These are phyloP conservation scores for Drosophila setosimentum DNA, from an alignment of 2,888 invertebrate species.

Conservation along the genomic window DNA sequence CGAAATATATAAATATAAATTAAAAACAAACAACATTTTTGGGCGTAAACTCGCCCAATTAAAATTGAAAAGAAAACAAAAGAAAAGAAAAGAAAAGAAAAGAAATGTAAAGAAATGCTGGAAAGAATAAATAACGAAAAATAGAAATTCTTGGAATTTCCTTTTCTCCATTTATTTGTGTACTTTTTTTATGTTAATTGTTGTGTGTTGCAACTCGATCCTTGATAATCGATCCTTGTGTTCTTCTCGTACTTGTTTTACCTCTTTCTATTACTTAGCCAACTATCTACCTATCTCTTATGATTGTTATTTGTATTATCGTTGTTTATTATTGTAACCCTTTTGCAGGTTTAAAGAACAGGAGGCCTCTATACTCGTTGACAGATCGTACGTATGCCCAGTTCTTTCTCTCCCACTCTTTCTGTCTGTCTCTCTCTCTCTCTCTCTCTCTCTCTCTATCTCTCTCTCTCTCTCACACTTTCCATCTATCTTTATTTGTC, in stretches of 20 bases:
- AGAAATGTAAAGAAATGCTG: neutral
- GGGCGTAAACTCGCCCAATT: neutral
- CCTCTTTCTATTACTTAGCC: conserved; percentile 29
- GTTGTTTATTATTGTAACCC: conserved; percentile 83
- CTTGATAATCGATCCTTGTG: conserved; percentile 32
- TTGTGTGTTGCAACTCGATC: conserved; percentile 14
- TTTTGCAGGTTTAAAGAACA: conserved; percentile 86
- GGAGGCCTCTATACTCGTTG: conserved; percentile 85
- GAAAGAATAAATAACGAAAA: neutral
- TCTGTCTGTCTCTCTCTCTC: conserved; percentile 20
- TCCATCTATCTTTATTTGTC: conserved; percentile 5
- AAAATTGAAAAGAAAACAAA: neutral
- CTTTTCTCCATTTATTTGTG: neutral
- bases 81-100: neutral
- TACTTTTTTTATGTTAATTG: conserved; percentile 15
- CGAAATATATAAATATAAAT: conserved; percentile 7
- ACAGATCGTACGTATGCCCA: conserved; percentile 85
- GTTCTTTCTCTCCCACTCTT: conserved; percentile 49
- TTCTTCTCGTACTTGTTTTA: conserved; percentile 24
- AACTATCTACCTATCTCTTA: conserved; percentile 35
- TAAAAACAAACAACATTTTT: neutral
- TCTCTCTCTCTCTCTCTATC: conserved; percentile 12
- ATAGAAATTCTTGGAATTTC: neutral
- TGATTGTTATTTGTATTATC: conserved; percentile 73
- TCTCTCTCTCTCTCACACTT: conserved; percentile 5